Base-by-base conservation (phyloP, 2,797 vertebrate genomes). In the Pampus argenteus region DNA sequence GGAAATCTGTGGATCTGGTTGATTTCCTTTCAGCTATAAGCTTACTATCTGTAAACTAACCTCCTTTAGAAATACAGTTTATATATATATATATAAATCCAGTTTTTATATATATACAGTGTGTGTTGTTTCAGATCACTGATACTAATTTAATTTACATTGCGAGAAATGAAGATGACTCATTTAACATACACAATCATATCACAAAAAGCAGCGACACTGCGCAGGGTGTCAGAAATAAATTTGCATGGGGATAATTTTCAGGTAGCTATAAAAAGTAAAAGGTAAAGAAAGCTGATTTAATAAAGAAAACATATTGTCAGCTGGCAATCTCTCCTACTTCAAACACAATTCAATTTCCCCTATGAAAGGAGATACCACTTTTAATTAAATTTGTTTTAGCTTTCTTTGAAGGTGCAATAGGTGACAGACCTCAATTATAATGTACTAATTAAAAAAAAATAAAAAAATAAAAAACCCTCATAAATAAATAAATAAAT, bases 301-400 rank as follows among this genome's bases (percentile, higher is more conserved):
- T 89, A 91, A 90, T 91, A 90, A 91, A 89, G 88, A 89, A 94
- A 91, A 91, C 76, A 90, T 85, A 79, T 91, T 93, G 90, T 93
- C 90, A 91, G 80, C 87, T 90, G 80, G 78, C 90, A 90, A 94
- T 95, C 93, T 94, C 70, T 79, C 69, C 83, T 75, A 90, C 90
- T 94, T 94, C 91, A 91, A 93, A 94, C 89, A 92, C 89, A 94
- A 94, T 94, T 92, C 85, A 94, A 88, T 94, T 95, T 93, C 85
- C 76, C 70, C 77, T 65, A 84, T 92, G 90, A 92, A 92, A 92
- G 73, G 11, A 93, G 93, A 94, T 94, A 93, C 85, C 72, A 74
- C 79, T 90, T 94, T 94, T 95, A 95, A 95, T 95, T 94, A 94
- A 93, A 94, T 94, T 93, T 88, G 90, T 91, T 93, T 91, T 91